A percentile compares a stretch with the other conserved stretches of the same genome.
These are phyloP conservation scores for Corythucha ciliata DNA, from an alignment of 2,888 invertebrate genomes.

Conservation along the genomic window DNA sequence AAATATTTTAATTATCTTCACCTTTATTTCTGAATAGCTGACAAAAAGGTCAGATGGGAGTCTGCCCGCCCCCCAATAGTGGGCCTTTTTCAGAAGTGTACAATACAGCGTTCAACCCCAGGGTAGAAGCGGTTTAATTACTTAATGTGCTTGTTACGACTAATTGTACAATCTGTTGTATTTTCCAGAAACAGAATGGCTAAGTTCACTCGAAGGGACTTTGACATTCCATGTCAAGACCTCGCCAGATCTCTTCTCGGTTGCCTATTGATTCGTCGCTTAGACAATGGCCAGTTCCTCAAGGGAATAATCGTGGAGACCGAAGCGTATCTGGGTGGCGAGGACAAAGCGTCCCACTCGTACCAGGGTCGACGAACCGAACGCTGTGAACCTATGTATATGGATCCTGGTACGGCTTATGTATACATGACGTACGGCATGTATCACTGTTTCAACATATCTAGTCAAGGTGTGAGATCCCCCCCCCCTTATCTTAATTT, in stretches of 20 bases:
- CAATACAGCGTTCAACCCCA: too few relatives aligned
- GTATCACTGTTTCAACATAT: conserved; percentile 65
- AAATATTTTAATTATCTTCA: too few relatives aligned
- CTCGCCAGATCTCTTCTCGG: conserved; percentile 17
- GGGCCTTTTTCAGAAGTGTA: too few relatives aligned
- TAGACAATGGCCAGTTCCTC: conserved; percentile 7
- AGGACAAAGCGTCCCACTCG: conserved; percentile 58
- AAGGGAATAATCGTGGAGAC: conserved; percentile 54
- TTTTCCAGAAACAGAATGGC: too few relatives aligned
- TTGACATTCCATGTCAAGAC: conserved; percentile 9
- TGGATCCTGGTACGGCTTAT: conserved; percentile 59
- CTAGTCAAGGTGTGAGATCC: conserved; percentile 56
- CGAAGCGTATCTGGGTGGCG: conserved; percentile 57
- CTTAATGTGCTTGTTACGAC: too few relatives aligned
- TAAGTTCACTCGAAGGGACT: too few relatives aligned
- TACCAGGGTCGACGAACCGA: conserved; percentile 50
- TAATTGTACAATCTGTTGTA: too few relatives aligned
- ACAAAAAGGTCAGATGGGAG: too few relatives aligned
- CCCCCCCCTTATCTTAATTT: conserved; percentile 21
- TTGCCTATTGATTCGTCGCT: conserved; percentile 6
- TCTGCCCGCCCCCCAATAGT: too few relatives aligned
- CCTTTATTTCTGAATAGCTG: too few relatives aligned
- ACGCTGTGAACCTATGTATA: conserved; percentile 60
- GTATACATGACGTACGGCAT: conserved; percentile 66
- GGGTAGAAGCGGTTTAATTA: too few relatives aligned